Evolutionary conservation across 2,888 invertebrate genomes (phyloP), one percentile per base, ranked within the genome.

Genomic region (Autographa gamma): DNA sequence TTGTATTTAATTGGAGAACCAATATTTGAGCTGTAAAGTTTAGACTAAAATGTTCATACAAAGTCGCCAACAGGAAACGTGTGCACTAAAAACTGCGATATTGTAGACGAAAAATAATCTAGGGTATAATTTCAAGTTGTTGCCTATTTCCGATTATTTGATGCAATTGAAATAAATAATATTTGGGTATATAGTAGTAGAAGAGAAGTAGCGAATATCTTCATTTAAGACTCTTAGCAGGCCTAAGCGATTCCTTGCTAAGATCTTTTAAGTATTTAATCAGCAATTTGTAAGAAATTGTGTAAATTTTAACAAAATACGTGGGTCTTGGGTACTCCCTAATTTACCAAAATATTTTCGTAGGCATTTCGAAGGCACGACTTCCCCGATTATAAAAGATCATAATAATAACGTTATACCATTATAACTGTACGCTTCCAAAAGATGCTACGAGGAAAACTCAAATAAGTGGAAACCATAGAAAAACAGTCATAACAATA

Each of bases 401-500:
- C 43, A 2, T 43, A 16, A 43, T 43, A 5, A 43, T 14, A 43
- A 43, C 14, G 43, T 16, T 43, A 5, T 43, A 16, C 18, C 6
- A 52, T 52, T 18, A 18, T 52, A 52, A 14, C 8, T 41, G 14
- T 13, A 38, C 41, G 9, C 13, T 41, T 41, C 14, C 41, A 41
- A 41, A 41, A 11, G 3, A 3, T 13, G 13, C 9, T 11, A 41
- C 41, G 14, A 14, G 41, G 14, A 41, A 41, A 14, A 14, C 9
- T 11, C 25, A 54, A 32, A 32, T 34, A 63, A 48, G 1, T 43
- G 56, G 38, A 48, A 13, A 0, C 0, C 7, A 68, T 65, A 38
- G 62, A 70, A 69, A 76, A 52, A 0, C 61, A 56, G 56, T 48
- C 65, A 63, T 68, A 78, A 81, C 60, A 81, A 77, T 81, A 81